Evolutionary conservation across 2,797 vertebrate genomes (phyloP), one percentile per base, ranked within the genome.

Genomic region (Trematomus bernacchii): DNA sequence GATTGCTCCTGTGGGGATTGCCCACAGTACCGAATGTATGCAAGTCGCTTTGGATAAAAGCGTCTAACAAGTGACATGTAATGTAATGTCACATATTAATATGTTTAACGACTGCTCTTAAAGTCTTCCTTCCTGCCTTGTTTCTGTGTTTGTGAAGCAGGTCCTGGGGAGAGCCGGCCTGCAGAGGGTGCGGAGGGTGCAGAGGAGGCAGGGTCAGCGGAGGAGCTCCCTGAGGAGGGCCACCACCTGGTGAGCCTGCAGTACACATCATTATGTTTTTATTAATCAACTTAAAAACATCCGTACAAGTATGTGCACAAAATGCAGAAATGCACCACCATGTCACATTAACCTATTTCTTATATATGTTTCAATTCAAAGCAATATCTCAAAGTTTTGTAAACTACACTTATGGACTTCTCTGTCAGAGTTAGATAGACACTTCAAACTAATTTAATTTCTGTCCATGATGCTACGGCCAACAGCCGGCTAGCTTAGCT

Each of bases 221-320:
- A 82, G 23, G 72, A 23, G 7, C 76, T 65, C 42, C 61, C 87
- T 67, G 75, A 59, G 58, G 80, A 83, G 69, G 60, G 61, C 55
- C 78, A 77, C 59, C 76, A 77, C 59, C 74, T 55, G 85, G 93
- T 94, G 79, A 90, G 76, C 78, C 23, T 14, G 37, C 37, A 67
- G 30, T 33, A 27, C 18, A 4, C 21, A 43, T 77, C 4, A 2
- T 79, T 44, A 46, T 60, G 11, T 71, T 77, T 10, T 55, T 21
- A 21, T 78, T 44, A 37, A 55, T 66, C n/a, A 48, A 54, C 3
- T 19, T n/a, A 55, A 48, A 58, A 60, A 16, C 3, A 30, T 14
- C 16, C 18, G 2, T 51, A 43, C 3, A 9, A 19, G 21, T 50
- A 18, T 8, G 6, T 48, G 18, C 6, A 57, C n/a, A 63, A 47